Evolutionary conservation across 2,797 vertebrate genomes (phyloP).

Genomic region (Sebastes glaucus): DNA sequence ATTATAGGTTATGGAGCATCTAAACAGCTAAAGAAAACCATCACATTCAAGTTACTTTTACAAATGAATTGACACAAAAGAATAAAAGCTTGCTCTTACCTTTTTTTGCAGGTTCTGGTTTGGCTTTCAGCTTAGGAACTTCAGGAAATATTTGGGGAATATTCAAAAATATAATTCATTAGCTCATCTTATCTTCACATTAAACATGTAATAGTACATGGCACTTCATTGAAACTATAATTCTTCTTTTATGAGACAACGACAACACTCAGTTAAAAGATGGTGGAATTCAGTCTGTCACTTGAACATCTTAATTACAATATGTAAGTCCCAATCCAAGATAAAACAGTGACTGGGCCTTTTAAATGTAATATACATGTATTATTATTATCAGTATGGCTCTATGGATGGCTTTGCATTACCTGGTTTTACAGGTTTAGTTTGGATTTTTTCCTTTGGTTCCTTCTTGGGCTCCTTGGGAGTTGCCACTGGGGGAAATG

Average conservation of each 20-base stretch:
- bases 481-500: background rate
- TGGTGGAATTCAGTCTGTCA: no score
- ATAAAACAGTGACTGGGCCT: no score
- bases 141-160: background rate
- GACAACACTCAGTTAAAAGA: no score
- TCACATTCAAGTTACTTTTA: no score
- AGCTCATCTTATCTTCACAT: background rate
- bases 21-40: background rate
- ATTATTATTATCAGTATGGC: no score
- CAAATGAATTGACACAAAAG: background rate
- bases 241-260: no score
- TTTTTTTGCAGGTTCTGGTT: slow-evolving; percentile 45
- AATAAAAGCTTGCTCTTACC: slow-evolving; percentile 12
- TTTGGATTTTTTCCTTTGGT: background rate
- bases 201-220: background rate
- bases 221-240: no score
- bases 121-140: slow-evolving; percentile 23
- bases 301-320: no score
- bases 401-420: background rate
- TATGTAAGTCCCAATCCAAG: no score
- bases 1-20: no score
- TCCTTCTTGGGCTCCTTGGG: background rate
- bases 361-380: no score
- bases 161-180: background rate
- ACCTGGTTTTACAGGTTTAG: background rate